phyloP scores from a whole-genome alignment of 2,113 vertebrate species.

The Ictalurus punctatus region DNA sequence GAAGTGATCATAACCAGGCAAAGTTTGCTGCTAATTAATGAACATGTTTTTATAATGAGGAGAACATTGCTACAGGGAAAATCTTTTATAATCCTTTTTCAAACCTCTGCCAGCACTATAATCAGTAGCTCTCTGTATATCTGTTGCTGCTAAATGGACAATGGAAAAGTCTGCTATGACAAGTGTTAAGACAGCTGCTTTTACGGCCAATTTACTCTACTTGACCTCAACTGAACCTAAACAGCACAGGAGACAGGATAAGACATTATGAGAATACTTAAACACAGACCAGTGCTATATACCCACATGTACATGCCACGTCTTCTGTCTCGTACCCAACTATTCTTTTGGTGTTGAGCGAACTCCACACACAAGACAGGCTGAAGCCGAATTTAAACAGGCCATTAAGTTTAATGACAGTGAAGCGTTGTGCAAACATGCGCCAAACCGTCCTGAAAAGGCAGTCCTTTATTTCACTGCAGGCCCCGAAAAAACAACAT shows the following conservation, averaged over 20 bases:
- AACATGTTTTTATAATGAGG: constrained; percentile 60
- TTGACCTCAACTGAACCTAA: constrained; percentile 6
- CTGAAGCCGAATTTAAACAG: constrained; percentile 41
- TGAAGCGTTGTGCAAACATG: constrained; percentile 31
- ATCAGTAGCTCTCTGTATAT: not conserved
- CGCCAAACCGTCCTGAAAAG: constrained; percentile 32
- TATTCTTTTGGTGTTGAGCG: not conserved
- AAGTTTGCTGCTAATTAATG: constrained; percentile 90
- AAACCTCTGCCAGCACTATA: not conserved
- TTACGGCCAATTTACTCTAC: not conserved
- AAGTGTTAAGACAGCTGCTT: constrained; percentile 13
- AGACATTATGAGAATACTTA: not conserved
- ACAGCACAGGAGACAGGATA: constrained; percentile 5
- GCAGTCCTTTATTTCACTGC: constrained; percentile 46
- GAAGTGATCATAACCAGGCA: constrained; percentile 85
- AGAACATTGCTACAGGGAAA: not conserved
- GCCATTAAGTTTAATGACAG: constrained; percentile 53
- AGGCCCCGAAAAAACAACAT: constrained; percentile 38
- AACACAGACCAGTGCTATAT: constrained; percentile 9
- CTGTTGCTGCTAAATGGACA: constrained; percentile 18
- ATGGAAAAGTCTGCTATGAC: not conserved
- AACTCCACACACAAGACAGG: not conserved
- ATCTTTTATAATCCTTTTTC: not conserved
- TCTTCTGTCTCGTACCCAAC: constrained; percentile 3
- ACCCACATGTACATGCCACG: constrained; percentile 19